A percentile compares a stretch with the other conserved stretches of the same genome.
phyloP scores from a whole-genome alignment of 1,140 invertebrate species.

The Samia ricini region DNA sequence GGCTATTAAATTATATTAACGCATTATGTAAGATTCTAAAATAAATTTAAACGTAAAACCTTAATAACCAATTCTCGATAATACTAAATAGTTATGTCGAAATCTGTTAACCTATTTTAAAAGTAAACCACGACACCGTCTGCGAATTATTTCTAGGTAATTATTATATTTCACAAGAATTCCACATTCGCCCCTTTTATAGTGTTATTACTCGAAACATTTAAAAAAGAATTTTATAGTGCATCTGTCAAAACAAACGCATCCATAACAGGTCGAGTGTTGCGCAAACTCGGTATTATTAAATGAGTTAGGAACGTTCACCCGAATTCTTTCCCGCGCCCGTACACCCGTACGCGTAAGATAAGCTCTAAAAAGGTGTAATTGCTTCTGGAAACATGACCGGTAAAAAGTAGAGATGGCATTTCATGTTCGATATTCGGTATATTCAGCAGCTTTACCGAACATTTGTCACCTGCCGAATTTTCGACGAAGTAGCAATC shows the following conservation, averaged over 20 bases:
- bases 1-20: too few relatives aligned
- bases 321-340: conserved; percentile 43
- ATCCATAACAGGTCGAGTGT: conserved; percentile 30
- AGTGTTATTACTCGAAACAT: conserved; percentile 44
- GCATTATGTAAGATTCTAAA: too few relatives aligned
- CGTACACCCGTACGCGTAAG: conserved; percentile 24
- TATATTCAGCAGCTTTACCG: too few relatives aligned
- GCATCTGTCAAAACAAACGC: conserved; percentile 60
- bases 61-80: too few relatives aligned
- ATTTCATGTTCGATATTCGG: not conserved
- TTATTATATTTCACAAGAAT: conserved; percentile 14
- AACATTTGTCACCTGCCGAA: too few relatives aligned
- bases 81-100: too few relatives aligned
- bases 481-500: too few relatives aligned
- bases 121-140: conserved; percentile 9
- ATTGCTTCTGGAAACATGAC: conserved; percentile 57
- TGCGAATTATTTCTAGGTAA: conserved; percentile 26
- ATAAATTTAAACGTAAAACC: too few relatives aligned
- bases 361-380: conserved; percentile 56
- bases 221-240: conserved; percentile 48
- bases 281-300: conserved; percentile 51
- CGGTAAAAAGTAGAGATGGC: conserved; percentile 16
- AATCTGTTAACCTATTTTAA: not conserved
- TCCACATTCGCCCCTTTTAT: conserved; percentile 30
- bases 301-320: conserved; percentile 41